Conservation (phyloP, 2,113 vertebrate species). For the Ailurus styani region DNA sequence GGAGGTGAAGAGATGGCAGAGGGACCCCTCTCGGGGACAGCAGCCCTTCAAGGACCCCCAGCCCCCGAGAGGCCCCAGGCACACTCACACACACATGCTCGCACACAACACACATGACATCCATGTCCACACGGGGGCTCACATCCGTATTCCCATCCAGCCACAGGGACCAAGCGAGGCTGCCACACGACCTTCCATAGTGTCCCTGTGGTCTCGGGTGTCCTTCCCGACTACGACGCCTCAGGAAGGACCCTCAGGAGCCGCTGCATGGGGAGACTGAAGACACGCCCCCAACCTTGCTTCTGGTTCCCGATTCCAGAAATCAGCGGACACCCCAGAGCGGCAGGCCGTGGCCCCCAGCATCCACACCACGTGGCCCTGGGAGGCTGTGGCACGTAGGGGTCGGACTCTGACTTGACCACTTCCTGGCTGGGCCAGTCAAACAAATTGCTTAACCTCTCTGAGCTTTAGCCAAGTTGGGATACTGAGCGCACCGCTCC, state of each 20-base stretch:
- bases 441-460: background rate
- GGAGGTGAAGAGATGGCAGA: rapidly evolving
- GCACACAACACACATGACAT: background rate
- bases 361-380: background rate
- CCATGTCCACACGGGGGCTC: background rate
- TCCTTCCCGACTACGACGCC: background rate
- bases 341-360: background rate
- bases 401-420: background rate
- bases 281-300: background rate
- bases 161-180: background rate
- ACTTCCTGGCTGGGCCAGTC: background rate
- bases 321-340: background rate
- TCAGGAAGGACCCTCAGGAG: background rate
- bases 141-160: too few relatives aligned
- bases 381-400: background rate
- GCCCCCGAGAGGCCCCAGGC: background rate
- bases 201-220: background rate
- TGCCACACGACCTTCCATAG: background rate
- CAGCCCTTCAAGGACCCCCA: background rate
- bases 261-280: background rate
- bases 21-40: too few relatives aligned
- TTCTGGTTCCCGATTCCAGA: background rate
- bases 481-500: background rate
- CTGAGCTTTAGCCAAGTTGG: background rate
- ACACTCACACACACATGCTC: background rate